phyloP scores from a whole-genome alignment of 1,140 invertebrate genomes.

The Cydia amplana region DNA sequence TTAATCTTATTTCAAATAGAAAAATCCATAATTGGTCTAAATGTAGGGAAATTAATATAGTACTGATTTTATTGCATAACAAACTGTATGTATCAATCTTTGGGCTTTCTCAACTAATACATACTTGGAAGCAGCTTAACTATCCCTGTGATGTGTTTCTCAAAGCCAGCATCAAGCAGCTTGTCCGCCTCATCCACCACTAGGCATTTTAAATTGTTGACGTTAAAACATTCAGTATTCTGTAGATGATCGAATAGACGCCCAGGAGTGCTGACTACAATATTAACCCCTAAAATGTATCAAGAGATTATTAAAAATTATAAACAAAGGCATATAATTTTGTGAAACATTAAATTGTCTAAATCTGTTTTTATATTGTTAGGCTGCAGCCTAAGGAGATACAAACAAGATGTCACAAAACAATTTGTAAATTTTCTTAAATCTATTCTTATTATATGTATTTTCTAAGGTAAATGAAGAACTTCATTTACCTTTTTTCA shows the following conservation, averaged over 20 bases:
- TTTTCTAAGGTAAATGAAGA: too few relatives aligned
- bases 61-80: too few relatives aligned
- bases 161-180: conserved; percentile 92
- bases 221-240: conserved; percentile 87
- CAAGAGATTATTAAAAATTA: background rate
- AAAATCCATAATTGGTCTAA: too few relatives aligned
- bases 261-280: conserved; percentile 91
- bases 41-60: too few relatives aligned
- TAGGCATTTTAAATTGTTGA: conserved; percentile 88
- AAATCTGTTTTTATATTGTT: too few relatives aligned
- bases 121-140: conserved; percentile 88
- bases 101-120: conserved; percentile 42
- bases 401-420: too few relatives aligned
- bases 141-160: conserved; percentile 91
- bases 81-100: too few relatives aligned
- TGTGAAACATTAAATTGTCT: too few relatives aligned
- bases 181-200: conserved; percentile 93
- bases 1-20: too few relatives aligned
- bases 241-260: conserved; percentile 89
- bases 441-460: too few relatives aligned
- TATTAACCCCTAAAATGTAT: conserved; percentile 82
- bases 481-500: conserved; percentile 78
- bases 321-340: background rate
- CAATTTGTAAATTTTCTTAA: background rate
- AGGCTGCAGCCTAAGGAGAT: too few relatives aligned